These are phyloP conservation scores for Drosophila monieri DNA, from an alignment of 2,888 invertebrate species.

Conservation along the genomic window DNA sequence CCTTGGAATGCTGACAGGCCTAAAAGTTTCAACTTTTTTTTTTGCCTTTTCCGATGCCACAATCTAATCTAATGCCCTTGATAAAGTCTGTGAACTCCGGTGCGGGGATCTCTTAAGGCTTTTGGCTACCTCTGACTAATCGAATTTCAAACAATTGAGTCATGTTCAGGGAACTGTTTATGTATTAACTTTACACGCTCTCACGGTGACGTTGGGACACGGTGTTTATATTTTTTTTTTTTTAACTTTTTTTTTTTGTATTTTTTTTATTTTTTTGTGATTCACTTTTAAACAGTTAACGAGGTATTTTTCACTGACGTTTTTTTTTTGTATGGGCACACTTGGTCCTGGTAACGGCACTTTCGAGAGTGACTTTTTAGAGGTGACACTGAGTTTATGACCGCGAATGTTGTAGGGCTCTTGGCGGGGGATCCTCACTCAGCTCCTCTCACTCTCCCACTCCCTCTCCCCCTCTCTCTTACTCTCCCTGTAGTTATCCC, in stretches of 20 bases:
- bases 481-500: too few species aligned
- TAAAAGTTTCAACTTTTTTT: conserved; percentile 21
- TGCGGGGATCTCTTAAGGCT: conserved; percentile 30
- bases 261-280: conserved; percentile 11
- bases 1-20: conserved; percentile 43
- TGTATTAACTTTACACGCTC: conserved; percentile 7
- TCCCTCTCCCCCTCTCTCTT: too few species aligned
- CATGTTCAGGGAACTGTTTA: conserved; percentile 33
- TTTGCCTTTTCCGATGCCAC: conserved; percentile 12
- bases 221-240: not conserved
- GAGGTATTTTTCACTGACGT: conserved; percentile 25
- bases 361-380: not conserved
- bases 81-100: conserved; percentile 34
- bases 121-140: conserved; percentile 33
- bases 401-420: conserved; percentile 16
- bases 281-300: conserved; percentile 14
- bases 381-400: conserved; percentile 24
- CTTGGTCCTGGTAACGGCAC: conserved; percentile 20
- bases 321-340: conserved; percentile 14
- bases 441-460: not conserved
- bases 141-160: conserved; percentile 40
- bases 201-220: conserved; percentile 3
- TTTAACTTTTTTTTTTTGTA: not conserved
- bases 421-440: conserved; percentile 31
- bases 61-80: conserved; percentile 42